Evolutionary conservation across 2,888 invertebrate species (phyloP), one percentile per base, ranked within the genome.

Genomic region (Sphaerophoria rueppellii): DNA sequence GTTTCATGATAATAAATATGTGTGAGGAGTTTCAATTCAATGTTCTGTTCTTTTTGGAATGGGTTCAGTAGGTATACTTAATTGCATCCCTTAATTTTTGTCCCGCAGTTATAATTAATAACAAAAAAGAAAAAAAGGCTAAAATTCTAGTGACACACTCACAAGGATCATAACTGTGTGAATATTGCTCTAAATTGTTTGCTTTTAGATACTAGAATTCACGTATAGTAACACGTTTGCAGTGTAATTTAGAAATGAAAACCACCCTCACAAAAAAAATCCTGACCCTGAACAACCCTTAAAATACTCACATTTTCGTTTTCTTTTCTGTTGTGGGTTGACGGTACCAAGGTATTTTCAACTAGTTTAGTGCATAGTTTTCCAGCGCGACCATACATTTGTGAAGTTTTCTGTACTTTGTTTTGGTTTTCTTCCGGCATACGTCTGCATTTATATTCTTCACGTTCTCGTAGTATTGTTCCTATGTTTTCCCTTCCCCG

Each of bases 251-350:
- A 14, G 50, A 60, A 52, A 71, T 60, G 67, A 61, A 74, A 74
- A 58, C 57, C 71, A 74, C 82, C 82, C 82, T 70, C 54, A 58
- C 43, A n/a, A 11, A 54, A 40, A 24, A 43, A 74, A 58, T 82
- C 57, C 82, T 82, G 82, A 82, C 82, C 82, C 78, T 74, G 82
- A 82, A 55, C 74, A 82, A 82, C 78, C 81, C 81, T 72, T 46
- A 80, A 61, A 57, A 43, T 60, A 55, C 16, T 9, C 43, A 70
- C 58, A 46, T 57, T 40, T 34, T n/a, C 40, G 24, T 67, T n/a
- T 24, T 46, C 4, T 48, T 48, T 70, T 63, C 57, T 78, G 57
- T 77, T 75, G 57, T 70, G 57, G 24, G 46, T 24, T 24, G 1
- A 24, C 24, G 24, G 24, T 24, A 24, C 24, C 24, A 24, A 50